These are phyloP conservation scores for Xestia c-nigrum DNA, from an alignment of 2,888 invertebrate species.

Conservation along the genomic window DNA sequence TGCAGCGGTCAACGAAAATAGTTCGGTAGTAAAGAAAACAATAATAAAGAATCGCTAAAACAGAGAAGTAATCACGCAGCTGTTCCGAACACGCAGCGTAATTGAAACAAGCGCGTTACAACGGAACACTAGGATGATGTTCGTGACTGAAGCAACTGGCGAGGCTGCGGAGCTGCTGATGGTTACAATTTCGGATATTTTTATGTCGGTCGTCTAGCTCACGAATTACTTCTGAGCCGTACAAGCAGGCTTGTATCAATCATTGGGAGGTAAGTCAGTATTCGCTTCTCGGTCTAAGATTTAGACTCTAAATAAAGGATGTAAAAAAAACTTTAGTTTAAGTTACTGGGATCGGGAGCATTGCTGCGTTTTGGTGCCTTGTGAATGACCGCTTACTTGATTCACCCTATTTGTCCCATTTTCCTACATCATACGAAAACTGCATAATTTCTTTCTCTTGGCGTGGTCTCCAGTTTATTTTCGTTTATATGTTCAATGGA, in stretches of 20 bases:
- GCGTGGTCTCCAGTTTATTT: neutral
- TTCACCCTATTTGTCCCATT: neutral
- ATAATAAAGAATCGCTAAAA: constrained; percentile 9
- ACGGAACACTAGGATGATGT: constrained; percentile 3
- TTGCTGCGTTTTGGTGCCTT: neutral
- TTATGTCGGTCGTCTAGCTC: neutral
- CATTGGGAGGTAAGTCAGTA: neutral
- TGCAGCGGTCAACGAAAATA: constrained; percentile 5
- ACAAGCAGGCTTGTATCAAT: neutral
- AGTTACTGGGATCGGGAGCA: neutral
- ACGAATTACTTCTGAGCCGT: neutral
- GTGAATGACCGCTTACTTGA: neutral
- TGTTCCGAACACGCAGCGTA: constrained; percentile 1
- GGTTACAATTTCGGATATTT: neutral
- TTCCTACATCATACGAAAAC: neutral
- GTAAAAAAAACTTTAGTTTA: neutral
- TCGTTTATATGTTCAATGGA: neutral
- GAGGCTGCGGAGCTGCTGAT: too few species aligned
- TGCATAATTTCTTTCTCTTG: neutral
- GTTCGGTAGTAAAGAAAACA: constrained; percentile 10
- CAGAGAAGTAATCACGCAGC: constrained; percentile 9
- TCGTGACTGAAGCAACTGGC: constrained; percentile 3
- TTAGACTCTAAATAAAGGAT: neutral
- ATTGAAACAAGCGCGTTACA: neutral
- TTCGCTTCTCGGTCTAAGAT: neutral